Evolutionary conservation across 2,888 invertebrate genomes (phyloP).

Genomic region (Mimachlamys varia): DNA sequence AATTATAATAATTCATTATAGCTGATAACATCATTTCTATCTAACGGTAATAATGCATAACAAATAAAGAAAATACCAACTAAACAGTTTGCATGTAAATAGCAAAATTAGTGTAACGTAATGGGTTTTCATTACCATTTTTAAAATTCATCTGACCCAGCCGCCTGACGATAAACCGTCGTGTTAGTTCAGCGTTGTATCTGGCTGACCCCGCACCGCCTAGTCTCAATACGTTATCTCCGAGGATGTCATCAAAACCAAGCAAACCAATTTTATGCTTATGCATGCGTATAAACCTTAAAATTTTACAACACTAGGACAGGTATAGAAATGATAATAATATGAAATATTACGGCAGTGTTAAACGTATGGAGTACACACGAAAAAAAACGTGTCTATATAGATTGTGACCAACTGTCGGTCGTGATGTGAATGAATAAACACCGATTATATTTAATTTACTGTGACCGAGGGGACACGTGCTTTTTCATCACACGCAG

Average conservation of each 20-base stretch:
- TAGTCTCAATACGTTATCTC: not conserved
- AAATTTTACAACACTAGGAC: not conserved
- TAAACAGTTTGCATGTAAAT: conserved; percentile 26
- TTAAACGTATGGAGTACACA: not conserved
- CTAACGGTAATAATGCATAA: not conserved
- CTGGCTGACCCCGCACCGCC: not conserved
- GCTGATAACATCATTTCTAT: conserved; percentile 13
- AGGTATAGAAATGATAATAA: conserved; percentile 8
- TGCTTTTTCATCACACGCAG: not conserved
- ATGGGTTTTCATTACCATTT: conserved; percentile 22
- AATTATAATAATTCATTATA: conserved; percentile 3
- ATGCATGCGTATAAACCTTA: conserved; percentile 25
- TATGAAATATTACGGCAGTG: not conserved
- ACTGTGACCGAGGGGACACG: not conserved
- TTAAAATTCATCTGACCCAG: not conserved
- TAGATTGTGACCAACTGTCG: not conserved
- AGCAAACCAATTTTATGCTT: not conserved
- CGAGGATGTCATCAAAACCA: not conserved
- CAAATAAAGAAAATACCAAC: not conserved
- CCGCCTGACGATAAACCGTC: not conserved
- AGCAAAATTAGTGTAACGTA: not conserved
- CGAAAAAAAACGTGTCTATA: not conserved
- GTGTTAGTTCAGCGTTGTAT: not conserved
- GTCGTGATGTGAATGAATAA: conserved; percentile 5
- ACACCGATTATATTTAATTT: conserved; percentile 22